Percentiles rank a stretch among this genome's conserved stretches.
phyloP scores from a whole-genome alignment of 2,888 invertebrate genomes.

The Meloe dianella region DNA sequence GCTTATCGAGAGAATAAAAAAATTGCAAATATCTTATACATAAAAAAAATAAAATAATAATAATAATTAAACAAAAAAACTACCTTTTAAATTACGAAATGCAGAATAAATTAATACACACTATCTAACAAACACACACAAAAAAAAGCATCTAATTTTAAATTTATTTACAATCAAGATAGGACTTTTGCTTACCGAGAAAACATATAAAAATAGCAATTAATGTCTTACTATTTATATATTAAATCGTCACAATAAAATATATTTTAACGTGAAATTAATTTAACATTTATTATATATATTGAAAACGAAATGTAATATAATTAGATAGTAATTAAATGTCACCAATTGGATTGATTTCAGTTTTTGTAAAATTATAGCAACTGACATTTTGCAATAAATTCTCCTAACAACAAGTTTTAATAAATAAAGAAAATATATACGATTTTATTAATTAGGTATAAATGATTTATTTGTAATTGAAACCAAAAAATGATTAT shows the following conservation, averaged over 20 bases:
- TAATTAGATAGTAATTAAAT: neutral
- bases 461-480: conserved; percentile 2
- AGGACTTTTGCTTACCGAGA: neutral
- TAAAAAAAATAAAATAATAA: neutral
- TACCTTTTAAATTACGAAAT: neutral
- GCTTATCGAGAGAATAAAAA: neutral
- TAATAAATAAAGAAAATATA: neutral
- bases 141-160: neutral
- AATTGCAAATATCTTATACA: neutral
- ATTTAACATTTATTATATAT: no score
- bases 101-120: neutral
- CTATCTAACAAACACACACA: no score
- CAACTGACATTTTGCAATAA: conserved; percentile 5
- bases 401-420: neutral
- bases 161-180: neutral
- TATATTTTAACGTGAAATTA: neutral
- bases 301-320: neutral
- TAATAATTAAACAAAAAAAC: neutral
- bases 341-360: neutral
- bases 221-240: neutral
- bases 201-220: neutral
- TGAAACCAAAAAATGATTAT: neutral
- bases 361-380: neutral
- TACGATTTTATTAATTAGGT: no score
- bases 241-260: neutral